Evolutionary conservation across 2,797 vertebrate species (phyloP), one percentile per base, ranked within the genome.

Genomic region (Gila robusta): DNA sequence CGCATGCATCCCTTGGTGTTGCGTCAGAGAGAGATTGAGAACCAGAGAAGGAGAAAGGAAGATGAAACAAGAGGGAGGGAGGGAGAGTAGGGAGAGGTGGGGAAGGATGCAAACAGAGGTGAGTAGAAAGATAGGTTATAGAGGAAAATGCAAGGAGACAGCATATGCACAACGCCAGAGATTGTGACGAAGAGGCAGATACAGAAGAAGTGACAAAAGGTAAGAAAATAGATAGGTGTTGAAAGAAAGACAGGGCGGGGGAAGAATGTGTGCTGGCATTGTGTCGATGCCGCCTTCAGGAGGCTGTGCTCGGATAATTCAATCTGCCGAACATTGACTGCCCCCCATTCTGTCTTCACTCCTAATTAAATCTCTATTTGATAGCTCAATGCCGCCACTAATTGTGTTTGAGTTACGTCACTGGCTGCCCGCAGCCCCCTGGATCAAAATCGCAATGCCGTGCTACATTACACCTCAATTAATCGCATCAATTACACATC

Each of bases 321-420:
- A 95, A 94, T 95, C 94, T 92, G 87, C 92, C 91, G 92, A 91
- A 93, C 94, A 95, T 94, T 93, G 95, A 95, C 94, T 94, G 92
- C 93, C 91, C 93, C 92, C 86, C 49, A 89, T 92, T 93, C 91
- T 86, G 89, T 94, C 93, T 94, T 94, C 93, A 91, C 93, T 96
- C 91, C 94, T 95, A 95, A 96, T 96, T 95, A 96, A 95, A 96
- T 95, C 94, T 94, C 91, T 92, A 93, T 95, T 95, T 94, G 95
- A 95, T 94, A 94, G 93, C 94, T 93, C 91, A 92, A 94, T 94
- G 91, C 93, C 91, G 88, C 90, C 92, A 93, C 93, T 95, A 95
- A 96, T 94, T 95, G 94, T 93, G 91, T 93, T 91, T 89, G 90
- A 54, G 88, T 91, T 90, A 91, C 92, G 90, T 94, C 93, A 91